Conservation (phyloP, 2,888 invertebrate genomes). For the Nymphalis urticae region DNA sequence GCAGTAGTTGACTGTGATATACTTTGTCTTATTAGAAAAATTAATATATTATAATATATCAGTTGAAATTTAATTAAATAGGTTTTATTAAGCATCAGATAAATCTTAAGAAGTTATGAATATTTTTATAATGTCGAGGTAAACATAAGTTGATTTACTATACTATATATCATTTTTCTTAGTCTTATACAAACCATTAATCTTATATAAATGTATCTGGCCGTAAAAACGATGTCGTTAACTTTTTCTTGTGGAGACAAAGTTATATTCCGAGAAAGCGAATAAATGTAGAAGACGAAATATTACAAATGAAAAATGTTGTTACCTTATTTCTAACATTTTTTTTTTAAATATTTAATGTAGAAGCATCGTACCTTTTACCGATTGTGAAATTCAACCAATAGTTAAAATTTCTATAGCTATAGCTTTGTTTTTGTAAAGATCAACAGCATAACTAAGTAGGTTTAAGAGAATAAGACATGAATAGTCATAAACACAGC, state of each 20-base stretch:
- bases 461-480: slow-evolving; percentile 2
- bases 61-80: no score
- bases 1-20: no score
- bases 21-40: no score
- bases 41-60: no score
- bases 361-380: no score
- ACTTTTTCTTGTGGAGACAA: slow-evolving; percentile 15
- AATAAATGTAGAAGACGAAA: slow-evolving; percentile 10
- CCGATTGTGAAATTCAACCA: no score
- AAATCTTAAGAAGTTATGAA: not conserved
- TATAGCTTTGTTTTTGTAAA: not conserved
- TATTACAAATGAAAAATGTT: slow-evolving; percentile 2
- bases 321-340: not conserved
- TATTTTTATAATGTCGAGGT: slow-evolving; percentile 15
- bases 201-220: slow-evolving; percentile 30
- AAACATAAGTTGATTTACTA: slow-evolving; percentile 15
- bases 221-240: slow-evolving; percentile 28
- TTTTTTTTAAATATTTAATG: not conserved
- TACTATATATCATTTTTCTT: slow-evolving; percentile 24
- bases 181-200: slow-evolving; percentile 29
- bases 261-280: slow-evolving; percentile 8
- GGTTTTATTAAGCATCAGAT: not conserved
- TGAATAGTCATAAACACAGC: slow-evolving; percentile 6
- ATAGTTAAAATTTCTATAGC: no score
- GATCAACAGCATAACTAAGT: not conserved